These are phyloP conservation scores for Nemotelus pantherinus DNA, from an alignment of 2,888 invertebrate genomes.

Conservation along the genomic window DNA sequence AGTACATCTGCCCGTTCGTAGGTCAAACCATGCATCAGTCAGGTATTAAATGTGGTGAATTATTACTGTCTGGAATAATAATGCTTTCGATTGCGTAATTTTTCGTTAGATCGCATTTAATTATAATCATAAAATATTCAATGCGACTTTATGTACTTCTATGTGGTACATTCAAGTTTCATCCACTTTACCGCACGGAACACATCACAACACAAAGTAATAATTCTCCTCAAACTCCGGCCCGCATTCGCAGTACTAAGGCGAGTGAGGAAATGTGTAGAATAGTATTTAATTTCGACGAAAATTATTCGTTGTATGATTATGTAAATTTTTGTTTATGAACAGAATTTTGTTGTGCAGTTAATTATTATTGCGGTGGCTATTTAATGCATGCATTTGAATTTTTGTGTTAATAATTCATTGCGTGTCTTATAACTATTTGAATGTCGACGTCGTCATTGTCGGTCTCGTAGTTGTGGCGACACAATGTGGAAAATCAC, in stretches of 20 bases:
- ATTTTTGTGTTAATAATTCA: constrained; percentile 42
- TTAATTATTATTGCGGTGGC: constrained; percentile 42
- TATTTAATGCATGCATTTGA: constrained; percentile 41
- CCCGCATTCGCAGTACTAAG: too few relatives aligned
- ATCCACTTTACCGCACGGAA: too few relatives aligned
- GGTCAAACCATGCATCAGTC: too few relatives aligned
- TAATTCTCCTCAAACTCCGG: too few relatives aligned
- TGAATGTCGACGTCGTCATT: constrained; percentile 10
- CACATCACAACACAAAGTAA: too few relatives aligned
- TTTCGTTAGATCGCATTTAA: constrained; percentile 27
- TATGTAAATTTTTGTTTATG: constrained; percentile 43
- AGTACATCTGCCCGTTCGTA: constrained; percentile 18
- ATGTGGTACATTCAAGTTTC: too few relatives aligned
- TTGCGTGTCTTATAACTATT: constrained; percentile 34
- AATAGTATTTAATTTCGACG: constrained; percentile 32
- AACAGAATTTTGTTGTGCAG: constrained; percentile 41
- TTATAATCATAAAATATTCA: constrained; percentile 28
- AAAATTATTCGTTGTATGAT: constrained; percentile 40
- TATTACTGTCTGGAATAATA: constrained; percentile 38
- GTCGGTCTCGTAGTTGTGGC: not conserved
- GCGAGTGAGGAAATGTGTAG: not conserved
- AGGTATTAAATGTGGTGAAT: constrained; percentile 10
- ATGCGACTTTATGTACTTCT: not conserved
- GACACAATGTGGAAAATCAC: constrained; percentile 7
- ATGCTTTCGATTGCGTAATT: constrained; percentile 34